These are phyloP conservation scores for Cotesia congregata DNA, from an alignment of 2,888 invertebrate genomes.

Conservation along the genomic window DNA sequence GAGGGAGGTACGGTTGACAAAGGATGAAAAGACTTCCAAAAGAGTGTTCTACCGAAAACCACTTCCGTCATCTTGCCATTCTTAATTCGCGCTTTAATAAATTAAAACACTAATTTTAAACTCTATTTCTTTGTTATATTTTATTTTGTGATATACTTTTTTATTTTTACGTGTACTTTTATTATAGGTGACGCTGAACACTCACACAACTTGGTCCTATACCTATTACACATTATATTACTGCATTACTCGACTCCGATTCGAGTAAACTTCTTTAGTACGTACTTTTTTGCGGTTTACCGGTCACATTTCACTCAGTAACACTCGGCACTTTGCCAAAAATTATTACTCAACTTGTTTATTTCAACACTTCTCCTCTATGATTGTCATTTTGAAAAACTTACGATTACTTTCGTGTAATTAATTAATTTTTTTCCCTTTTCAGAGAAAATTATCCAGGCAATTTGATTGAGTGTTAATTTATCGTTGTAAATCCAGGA, in stretches of 20 bases:
- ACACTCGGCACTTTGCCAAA: conserved; percentile 28
- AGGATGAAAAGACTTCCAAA: conserved; percentile 49
- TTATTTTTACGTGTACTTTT: neutral
- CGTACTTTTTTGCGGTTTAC: conserved; percentile 18
- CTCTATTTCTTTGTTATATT: conserved; percentile 18
- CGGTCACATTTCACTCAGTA: conserved; percentile 28
- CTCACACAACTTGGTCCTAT: neutral
- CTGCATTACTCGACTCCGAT: neutral
- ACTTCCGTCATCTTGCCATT: conserved; percentile 44
- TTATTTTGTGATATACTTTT: neutral
- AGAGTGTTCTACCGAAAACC: conserved; percentile 39
- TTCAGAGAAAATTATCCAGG: too few species aligned
- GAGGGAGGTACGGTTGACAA: conserved; percentile 43
- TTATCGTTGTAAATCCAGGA: too few species aligned
- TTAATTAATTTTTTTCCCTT: too few species aligned
- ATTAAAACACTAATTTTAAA: conserved; percentile 48
- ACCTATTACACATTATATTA: neutral
- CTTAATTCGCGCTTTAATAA: conserved; percentile 40
- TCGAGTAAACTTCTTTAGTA: neutral
- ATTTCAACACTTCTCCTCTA: neutral
- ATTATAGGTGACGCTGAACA: neutral
- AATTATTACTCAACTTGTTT: conserved; percentile 13
- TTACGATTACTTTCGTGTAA: too few species aligned
- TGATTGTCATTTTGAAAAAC: neutral
- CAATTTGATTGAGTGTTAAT: too few species aligned